Evolutionary conservation across 2,113 vertebrate genomes (phyloP).

Genomic region (Zosterops borbonicus): DNA sequence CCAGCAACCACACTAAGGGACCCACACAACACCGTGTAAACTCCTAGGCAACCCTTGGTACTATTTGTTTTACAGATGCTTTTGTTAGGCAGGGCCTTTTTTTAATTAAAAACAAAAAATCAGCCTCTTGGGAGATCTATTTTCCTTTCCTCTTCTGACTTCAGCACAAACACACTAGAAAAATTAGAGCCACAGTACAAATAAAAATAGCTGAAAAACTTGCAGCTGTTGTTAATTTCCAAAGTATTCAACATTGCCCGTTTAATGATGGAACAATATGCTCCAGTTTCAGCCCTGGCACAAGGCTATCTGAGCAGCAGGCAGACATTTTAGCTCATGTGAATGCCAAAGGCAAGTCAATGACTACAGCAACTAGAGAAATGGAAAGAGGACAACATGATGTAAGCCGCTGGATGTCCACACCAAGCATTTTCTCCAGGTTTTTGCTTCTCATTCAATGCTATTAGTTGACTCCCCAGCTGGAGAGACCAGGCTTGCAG

Average conservation of each 20-base stretch:
- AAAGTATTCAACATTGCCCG: neutral
- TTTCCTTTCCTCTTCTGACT: constrained; percentile 41
- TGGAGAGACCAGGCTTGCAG: neutral
- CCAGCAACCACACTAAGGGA: neutral
- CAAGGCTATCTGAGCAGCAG: neutral
- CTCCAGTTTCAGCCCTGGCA: constrained; percentile 35
- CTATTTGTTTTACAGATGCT: constrained; percentile 16
- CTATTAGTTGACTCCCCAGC: neutral
- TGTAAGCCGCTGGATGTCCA: neutral
- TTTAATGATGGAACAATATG: constrained; percentile 52
- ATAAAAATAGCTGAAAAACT: constrained; percentile 53
- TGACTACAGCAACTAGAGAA: neutral
- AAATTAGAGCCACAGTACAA: constrained; percentile 39
- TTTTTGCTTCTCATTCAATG: neutral
- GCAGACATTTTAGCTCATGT: neutral
- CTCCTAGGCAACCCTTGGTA: neutral
- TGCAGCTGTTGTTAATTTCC: constrained; percentile 46
- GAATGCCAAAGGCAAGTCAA: constrained; percentile 15
- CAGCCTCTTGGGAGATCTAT: constrained; percentile 29
- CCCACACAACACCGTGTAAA: neutral
- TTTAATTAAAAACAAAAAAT: constrained; percentile 8
- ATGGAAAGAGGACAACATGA: neutral
- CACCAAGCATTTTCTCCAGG: neutral
- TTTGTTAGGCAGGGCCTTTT: neutral
- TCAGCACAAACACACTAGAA: constrained; percentile 18